phyloP scores from a whole-genome alignment of 1,140 invertebrate genomes.

The Drosophila ananassae region DNA sequence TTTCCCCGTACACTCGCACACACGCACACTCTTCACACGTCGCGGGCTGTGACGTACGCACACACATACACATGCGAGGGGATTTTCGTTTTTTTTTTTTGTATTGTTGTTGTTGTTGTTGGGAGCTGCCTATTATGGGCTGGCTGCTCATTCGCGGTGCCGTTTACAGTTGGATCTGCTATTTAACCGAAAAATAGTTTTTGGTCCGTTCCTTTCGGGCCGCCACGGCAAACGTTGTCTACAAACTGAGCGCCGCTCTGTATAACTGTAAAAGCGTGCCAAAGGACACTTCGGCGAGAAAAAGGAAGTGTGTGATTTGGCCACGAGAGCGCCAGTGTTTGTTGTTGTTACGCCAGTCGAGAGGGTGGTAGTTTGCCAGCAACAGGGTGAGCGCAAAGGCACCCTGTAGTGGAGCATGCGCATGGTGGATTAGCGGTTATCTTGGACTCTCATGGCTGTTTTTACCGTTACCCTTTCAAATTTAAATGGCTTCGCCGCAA shows the following conservation, averaged over 20 bases:
- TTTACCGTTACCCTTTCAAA: background rate
- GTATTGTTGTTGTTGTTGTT: background rate
- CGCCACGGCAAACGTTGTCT: slow-evolving; percentile 54
- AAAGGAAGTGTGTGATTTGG: background rate
- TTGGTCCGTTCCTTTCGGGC: slow-evolving; percentile 50
- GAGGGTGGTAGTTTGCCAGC: slow-evolving; percentile 1
- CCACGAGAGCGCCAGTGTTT: background rate
- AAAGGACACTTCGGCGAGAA: background rate
- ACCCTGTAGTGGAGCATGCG: slow-evolving; percentile 3
- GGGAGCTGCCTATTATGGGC: slow-evolving; percentile 25
- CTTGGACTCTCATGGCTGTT: background rate
- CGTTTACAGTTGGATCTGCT: slow-evolving; percentile 38
- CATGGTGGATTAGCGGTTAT: background rate
- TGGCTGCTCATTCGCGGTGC: slow-evolving; percentile 34
- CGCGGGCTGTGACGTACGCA: slow-evolving; percentile 37
- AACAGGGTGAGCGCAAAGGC: slow-evolving; percentile 1
- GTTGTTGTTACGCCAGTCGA: background rate
- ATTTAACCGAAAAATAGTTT: slow-evolving; percentile 29
- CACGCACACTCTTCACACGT: slow-evolving; percentile 18
- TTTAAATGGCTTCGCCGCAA: background rate
- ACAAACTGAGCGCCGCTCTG: slow-evolving; percentile 58
- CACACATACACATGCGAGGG: slow-evolving; percentile 20
- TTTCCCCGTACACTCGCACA: slow-evolving; percentile 44
- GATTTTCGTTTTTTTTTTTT: slow-evolving; percentile 31
- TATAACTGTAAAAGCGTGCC: slow-evolving; percentile 35